Evolutionary conservation across 2,113 vertebrate genomes (phyloP).

Genomic region (Sceloporus undulatus): DNA sequence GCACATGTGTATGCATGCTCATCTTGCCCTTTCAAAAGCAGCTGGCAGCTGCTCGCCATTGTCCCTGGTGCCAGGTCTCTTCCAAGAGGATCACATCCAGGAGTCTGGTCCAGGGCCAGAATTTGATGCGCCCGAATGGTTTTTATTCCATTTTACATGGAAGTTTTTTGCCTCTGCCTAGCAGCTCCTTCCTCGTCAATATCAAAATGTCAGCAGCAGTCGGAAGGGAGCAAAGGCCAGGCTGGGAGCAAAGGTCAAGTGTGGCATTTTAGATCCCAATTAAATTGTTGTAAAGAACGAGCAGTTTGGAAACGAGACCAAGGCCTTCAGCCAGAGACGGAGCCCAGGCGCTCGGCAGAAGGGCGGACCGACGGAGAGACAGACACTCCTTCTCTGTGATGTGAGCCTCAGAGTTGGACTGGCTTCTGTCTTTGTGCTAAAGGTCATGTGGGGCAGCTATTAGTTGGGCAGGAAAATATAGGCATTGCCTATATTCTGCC

Average conservation of each 20-base stretch:
- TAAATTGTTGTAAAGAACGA: constrained; percentile 3
- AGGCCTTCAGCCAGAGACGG: too few species aligned
- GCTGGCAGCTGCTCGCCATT: too few species aligned
- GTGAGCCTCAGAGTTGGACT: too few species aligned
- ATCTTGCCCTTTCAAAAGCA: too few species aligned
- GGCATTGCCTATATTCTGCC: too few species aligned
- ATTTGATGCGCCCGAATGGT: neutral
- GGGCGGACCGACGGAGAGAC: too few species aligned
- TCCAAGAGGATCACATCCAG: neutral
- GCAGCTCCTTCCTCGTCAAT: constrained; percentile 29
- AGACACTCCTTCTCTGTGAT: too few species aligned
- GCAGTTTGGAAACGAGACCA: neutral
- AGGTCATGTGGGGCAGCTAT: too few species aligned
- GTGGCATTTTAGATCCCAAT: neutral
- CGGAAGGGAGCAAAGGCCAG: constrained; percentile 21
- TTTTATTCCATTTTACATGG: neutral
- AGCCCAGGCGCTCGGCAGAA: neutral
- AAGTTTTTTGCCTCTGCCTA: neutral
- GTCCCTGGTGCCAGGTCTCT: neutral
- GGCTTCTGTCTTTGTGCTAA: too few species aligned
- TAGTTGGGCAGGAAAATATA: too few species aligned
- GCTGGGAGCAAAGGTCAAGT: constrained; percentile 1
- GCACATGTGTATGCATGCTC: too few species aligned
- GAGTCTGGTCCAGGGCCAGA: neutral
- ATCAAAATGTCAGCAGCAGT: constrained; percentile 43